phyloP scores from a whole-genome alignment of 2,797 vertebrate species.

The Hypotaenidia philippensis region DNA sequence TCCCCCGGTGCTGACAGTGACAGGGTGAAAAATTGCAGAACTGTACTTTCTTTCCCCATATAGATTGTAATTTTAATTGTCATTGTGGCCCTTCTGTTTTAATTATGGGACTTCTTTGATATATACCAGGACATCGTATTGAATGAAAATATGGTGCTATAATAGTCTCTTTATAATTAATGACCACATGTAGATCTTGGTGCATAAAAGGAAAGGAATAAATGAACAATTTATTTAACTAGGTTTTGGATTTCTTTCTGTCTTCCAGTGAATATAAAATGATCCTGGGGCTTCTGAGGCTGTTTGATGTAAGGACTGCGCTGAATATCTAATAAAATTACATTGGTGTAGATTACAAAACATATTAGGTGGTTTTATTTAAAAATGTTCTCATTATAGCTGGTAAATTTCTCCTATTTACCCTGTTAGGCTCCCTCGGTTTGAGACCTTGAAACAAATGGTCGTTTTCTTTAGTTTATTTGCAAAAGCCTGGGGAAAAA shows the following conservation, averaged over 20 bases:
- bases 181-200: constrained; percentile 88
- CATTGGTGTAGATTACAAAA: constrained; percentile 78
- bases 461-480: constrained; percentile 33
- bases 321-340: constrained; percentile 81
- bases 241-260: constrained; percentile 86
- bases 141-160: constrained; percentile 91
- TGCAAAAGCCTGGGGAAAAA: neutral
- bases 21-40: constrained; percentile 89
- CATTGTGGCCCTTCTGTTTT: constrained; percentile 90
- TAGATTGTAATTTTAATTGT: constrained; percentile 91
- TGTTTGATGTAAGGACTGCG: constrained; percentile 78
- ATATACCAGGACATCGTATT: constrained; percentile 88
- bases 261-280: constrained; percentile 85
- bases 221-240: constrained; percentile 91
- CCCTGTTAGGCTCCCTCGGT: constrained; percentile 23
- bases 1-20: constrained; percentile 83
- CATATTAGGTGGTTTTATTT: constrained; percentile 74
- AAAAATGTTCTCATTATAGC: constrained; percentile 54
- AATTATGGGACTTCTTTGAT: constrained; percentile 90
- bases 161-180: constrained; percentile 91
- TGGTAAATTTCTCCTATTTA: constrained; percentile 63
- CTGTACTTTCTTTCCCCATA: constrained; percentile 87
- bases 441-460: constrained; percentile 37
- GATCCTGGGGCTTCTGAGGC: constrained; percentile 80
- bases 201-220: constrained; percentile 88